Percentiles rank a stretch among this genome's conserved stretches.
These are phyloP conservation scores for Platyscelio sp. DNA, from an alignment of 2,888 invertebrate genomes.

Conservation along the genomic window DNA sequence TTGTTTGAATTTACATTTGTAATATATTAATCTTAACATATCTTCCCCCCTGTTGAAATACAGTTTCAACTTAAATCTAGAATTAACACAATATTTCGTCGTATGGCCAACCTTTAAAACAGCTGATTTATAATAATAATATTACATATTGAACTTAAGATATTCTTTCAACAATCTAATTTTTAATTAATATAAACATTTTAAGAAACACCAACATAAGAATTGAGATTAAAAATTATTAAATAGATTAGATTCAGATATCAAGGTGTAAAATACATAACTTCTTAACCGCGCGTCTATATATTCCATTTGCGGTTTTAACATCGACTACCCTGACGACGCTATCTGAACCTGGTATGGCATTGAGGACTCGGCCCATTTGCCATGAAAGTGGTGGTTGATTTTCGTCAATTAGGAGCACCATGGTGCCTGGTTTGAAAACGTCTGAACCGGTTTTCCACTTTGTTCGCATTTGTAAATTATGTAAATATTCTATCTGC, in stretches of 20 bases:
- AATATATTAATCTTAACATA: neutral
- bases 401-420: slow-evolving; percentile 31
- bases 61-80: too few species aligned
- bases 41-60: neutral
- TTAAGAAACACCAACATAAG: too few species aligned
- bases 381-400: slow-evolving; percentile 36
- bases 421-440: slow-evolving; percentile 47
- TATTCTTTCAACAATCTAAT: too few species aligned
- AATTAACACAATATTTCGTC: too few species aligned
- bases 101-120: too few species aligned
- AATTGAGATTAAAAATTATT: too few species aligned
- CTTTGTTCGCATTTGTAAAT: neutral
- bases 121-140: too few species aligned
- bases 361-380: slow-evolving; percentile 12
- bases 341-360: neutral
- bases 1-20: too few species aligned
- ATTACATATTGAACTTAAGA: too few species aligned
- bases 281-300: neutral
- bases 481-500: neutral
- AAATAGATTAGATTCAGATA: too few species aligned
- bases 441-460: slow-evolving; percentile 60
- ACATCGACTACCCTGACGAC: neutral
- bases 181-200: too few species aligned
- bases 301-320: neutral
- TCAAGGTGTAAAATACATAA: slow-evolving; percentile 6